Evolutionary conservation across 1,140 invertebrate genomes (phyloP), one percentile per base, ranked within the genome.

Genomic region (Hypothenemus hampei): DNA sequence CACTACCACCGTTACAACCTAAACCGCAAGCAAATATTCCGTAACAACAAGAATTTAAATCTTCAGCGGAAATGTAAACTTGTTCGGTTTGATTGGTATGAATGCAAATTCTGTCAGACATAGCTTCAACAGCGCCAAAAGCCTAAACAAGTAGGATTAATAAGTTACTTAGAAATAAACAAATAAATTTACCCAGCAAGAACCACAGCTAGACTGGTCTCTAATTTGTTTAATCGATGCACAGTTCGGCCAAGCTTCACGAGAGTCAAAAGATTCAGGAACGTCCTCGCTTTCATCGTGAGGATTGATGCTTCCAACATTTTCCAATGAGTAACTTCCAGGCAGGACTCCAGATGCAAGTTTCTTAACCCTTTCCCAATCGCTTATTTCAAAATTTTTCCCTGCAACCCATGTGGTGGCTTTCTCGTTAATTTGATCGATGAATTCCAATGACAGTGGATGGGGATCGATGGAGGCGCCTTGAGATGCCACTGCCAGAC

Each of bases 81-180:
- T 76, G 69, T 43, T 80, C 73, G 6, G 66, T 70, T 23, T 78
- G 81, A 24, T 77, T 70, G 2, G 76, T 78, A 26, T 76, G 74
- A 61, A 88, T 84, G 64, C 85, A 88, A 40, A 78, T 73, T 26
- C 85, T 67, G 69, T 88, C 86, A 31, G 81, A 79, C 73, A 87
- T 84, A 3, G 84, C 79, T 65, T 81, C 80, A 4, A 78, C 81
- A 36, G 82, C 81, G 41, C 79, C 81, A 66, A 87, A 81, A 15
- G 84, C 84, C 84, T 71, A 11, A 15, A 16, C 11, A 37, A 15
- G 18, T 37, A 15, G 16, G 35, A 11, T 22, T n/a, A 43, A 0
- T 29, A 7, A 29, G 26, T 7, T 6, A 29, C 26, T 29, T 29
- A n/a, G 6, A 20, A 37, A 13, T 37, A 15, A 3, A 8, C n/a